Evolutionary conservation across 2,113 vertebrate genomes (phyloP), one percentile per base, ranked within the genome.

Genomic region (Forbesichthys agassizii): DNA sequence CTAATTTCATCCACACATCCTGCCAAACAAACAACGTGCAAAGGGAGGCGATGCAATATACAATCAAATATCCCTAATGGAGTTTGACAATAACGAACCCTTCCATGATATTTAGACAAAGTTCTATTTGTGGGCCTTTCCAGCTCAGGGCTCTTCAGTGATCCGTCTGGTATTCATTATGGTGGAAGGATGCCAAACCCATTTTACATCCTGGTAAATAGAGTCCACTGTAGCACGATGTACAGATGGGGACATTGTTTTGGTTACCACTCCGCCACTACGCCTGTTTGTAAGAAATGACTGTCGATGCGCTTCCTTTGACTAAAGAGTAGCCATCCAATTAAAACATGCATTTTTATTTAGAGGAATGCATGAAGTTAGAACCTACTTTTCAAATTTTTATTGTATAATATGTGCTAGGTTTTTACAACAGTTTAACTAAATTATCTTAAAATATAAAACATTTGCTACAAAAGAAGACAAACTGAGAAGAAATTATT

Each of bases 21-120:
- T 66, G 63, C 56, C 65, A 81, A 82, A 71, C 69, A 78, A 71
- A 74, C 80, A 64, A 76, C 77, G 53, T 68, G 62, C 68, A 81
- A 84, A 58, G 79, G 64, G 78, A 89, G 73, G 51, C 55, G 18
- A 62, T 66, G 68, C 12, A 61, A 83, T 79, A 74, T 51, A 48
- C 54, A 81, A 75, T 73, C 60, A 81, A 87, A 77, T 74, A 67
- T 68, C 12, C 59, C 66, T 79, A 85, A 86, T 79, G 64, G 60
- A 75, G 51, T 78, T 42, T 65, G 77, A 82, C 74, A 74, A 78
- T 79, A 82, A 87, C 68, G 33, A 78, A 85, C 48, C 42, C 48
- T 65, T 74, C 27, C 62, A 64, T 64, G 70, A 83, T 86, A 81
- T 88, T 87, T 84, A 81, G 67, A 82, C 79, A 47, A 75, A 67